Evolutionary conservation across 2,888 invertebrate genomes (phyloP).

Genomic region (Idaea straminata): DNA sequence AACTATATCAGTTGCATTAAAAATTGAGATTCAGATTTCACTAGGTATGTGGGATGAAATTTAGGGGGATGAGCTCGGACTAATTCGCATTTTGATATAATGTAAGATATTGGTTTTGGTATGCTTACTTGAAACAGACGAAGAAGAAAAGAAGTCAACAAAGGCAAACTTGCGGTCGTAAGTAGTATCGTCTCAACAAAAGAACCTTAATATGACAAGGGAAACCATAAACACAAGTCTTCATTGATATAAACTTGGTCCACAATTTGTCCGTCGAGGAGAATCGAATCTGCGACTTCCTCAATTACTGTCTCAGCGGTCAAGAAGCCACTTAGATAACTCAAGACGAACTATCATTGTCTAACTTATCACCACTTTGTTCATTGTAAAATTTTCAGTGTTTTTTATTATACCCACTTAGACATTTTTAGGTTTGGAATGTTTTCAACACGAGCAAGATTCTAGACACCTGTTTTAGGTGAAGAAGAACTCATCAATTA

Average conservation of each 20-base stretch:
- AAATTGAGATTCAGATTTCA: too few relatives aligned
- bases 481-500: too few relatives aligned
- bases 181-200: background rate
- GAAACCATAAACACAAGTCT: background rate
- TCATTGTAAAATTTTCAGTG: background rate
- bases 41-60: too few relatives aligned
- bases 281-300: slow-evolving; percentile 55
- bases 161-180: background rate
- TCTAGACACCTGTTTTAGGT: too few relatives aligned
- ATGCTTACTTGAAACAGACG: background rate
- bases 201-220: slow-evolving; percentile 6
- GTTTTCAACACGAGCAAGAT: too few relatives aligned
- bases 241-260: background rate
- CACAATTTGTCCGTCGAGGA: slow-evolving; percentile 12
- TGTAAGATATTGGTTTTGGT: too few relatives aligned
- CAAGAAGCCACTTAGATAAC: slow-evolving; percentile 9
- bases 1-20: too few relatives aligned
- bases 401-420: background rate
- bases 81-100: too few relatives aligned
- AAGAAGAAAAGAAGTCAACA: background rate
- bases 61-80: too few relatives aligned
- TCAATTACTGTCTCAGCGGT: slow-evolving; percentile 39
- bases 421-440: too few relatives aligned
- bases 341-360: slow-evolving; percentile 18
- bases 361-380: slow-evolving; percentile 13